These are phyloP conservation scores for Zaprionus kolodkinae DNA, from an alignment of 1,140 invertebrate species.

Conservation along the genomic window DNA sequence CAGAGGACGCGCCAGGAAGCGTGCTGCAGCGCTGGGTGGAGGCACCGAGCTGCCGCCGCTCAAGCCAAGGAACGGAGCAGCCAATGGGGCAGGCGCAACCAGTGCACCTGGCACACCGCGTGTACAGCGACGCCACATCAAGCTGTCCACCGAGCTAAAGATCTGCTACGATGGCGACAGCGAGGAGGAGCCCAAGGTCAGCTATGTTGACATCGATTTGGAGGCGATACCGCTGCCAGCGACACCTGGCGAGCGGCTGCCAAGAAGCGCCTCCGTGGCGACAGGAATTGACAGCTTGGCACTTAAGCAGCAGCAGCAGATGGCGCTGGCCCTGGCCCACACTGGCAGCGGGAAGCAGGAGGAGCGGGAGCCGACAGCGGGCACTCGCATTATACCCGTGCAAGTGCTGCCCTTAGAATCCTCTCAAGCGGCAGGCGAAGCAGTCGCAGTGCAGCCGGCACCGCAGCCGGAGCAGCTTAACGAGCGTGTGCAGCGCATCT, in stretches of 20 bases:
- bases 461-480: slow-evolving; percentile 20
- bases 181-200: slow-evolving; percentile 63
- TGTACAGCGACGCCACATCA: slow-evolving; percentile 71
- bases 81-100: background rate
- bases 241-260: slow-evolving; percentile 33
- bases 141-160: slow-evolving; percentile 75
- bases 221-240: slow-evolving; percentile 67
- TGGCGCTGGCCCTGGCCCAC: slow-evolving; percentile 62
- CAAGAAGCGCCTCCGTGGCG: slow-evolving; percentile 26
- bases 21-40: slow-evolving; percentile 29
- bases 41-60: slow-evolving; percentile 67
- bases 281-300: slow-evolving; percentile 71
- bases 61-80: slow-evolving; percentile 51
- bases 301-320: slow-evolving; percentile 72
- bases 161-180: slow-evolving; percentile 73
- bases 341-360: background rate
- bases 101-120: slow-evolving; percentile 41
- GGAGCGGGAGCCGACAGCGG: background rate
- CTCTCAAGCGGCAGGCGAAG: slow-evolving; percentile 29
- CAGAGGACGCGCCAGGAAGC: slow-evolving; percentile 52
- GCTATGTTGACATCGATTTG: slow-evolving; percentile 57
- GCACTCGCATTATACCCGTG: slow-evolving; percentile 60
- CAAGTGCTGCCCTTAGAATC: slow-evolving; percentile 40
- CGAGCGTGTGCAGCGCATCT: slow-evolving; percentile 62
- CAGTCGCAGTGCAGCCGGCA: slow-evolving; percentile 16